These are phyloP conservation scores for Clarias magur DNA, from an alignment of 2,113 vertebrate species.

Conservation along the genomic window DNA sequence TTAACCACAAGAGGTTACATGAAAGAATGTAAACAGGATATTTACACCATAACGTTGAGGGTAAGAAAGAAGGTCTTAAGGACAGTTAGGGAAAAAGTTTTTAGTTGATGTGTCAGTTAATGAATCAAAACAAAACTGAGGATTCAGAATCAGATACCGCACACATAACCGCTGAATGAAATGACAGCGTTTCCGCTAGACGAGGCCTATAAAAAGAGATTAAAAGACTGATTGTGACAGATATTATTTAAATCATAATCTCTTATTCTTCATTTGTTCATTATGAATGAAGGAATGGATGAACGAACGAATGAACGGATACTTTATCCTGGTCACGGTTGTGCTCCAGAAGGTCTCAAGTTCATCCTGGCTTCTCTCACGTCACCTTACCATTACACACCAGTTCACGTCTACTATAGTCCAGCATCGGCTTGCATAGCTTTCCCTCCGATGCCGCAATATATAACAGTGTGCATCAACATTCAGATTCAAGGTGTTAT, in stretches of 20 bases:
- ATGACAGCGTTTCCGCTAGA: not conserved
- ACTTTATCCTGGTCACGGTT: not conserved
- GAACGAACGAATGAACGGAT: not conserved
- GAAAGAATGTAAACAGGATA: constrained; percentile 51
- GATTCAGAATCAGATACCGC: not conserved
- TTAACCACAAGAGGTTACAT: constrained; percentile 38
- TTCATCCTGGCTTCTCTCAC: not conserved
- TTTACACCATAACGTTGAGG: not conserved
- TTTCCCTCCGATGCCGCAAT: not conserved
- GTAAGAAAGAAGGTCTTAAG: not conserved
- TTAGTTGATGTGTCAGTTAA: not conserved
- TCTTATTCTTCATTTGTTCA: not conserved
- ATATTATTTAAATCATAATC: not conserved
- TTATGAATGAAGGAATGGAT: not conserved
- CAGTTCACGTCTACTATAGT: not conserved
- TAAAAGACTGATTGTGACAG: not conserved
- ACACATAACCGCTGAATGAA: not conserved
- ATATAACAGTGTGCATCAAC: not conserved
- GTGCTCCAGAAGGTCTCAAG: not conserved
- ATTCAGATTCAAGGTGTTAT: not conserved
- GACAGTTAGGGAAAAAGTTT: not conserved
- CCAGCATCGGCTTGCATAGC: not conserved
- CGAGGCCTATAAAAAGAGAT: not conserved
- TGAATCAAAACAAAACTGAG: constrained; percentile 25
- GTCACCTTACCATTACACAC: not conserved